Evolutionary conservation across 2,888 invertebrate species (phyloP), one percentile per base, ranked within the genome.

Genomic region (Rotaria macrura): DNA sequence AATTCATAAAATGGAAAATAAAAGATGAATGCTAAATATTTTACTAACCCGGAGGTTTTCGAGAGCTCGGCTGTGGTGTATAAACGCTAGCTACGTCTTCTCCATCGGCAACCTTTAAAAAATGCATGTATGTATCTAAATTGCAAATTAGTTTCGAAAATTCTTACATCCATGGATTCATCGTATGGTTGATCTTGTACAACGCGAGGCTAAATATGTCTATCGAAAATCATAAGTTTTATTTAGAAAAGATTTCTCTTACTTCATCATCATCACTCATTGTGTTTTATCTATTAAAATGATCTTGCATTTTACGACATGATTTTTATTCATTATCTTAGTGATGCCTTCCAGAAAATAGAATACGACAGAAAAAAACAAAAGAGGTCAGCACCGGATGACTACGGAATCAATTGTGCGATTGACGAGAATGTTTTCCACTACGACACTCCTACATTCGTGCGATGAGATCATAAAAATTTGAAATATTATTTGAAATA

Each of bases 61-160:
- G 88, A 17, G 89, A 88, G 49, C 90, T 86, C 20, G 91, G 90
- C 43, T 90, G 90, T 20, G 91, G 90, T 49, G 90, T 90, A 87
- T 90, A 91, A 20, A 89, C 88, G 87, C 90, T 91, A 38, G 90
- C 90, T 34, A 91, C 89, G 86, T 91, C 91, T 87, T 91, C 91
- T 14, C 89, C 89, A 88, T 91, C 91, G 1, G 7, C n/a, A n/a
- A 79, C 43, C 79, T 79, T 43, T n/a, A 6, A 23, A 79, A 20
- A 14, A 17, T 17, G 14, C 14, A 49, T 14, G 14, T 49, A 49
- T 9, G 14, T 49, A 17, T 49, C 14, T 12, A 17, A 49, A 49
- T 43, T 43, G 5, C 5, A 49, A 49, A 12, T 49, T 49, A 49
- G 49, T 38, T 38, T 10, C 43, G 43, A 43, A 34, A 40, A 43